Evolutionary conservation across 2,113 vertebrate species (phyloP).

Genomic region (Mirza zaza): DNA sequence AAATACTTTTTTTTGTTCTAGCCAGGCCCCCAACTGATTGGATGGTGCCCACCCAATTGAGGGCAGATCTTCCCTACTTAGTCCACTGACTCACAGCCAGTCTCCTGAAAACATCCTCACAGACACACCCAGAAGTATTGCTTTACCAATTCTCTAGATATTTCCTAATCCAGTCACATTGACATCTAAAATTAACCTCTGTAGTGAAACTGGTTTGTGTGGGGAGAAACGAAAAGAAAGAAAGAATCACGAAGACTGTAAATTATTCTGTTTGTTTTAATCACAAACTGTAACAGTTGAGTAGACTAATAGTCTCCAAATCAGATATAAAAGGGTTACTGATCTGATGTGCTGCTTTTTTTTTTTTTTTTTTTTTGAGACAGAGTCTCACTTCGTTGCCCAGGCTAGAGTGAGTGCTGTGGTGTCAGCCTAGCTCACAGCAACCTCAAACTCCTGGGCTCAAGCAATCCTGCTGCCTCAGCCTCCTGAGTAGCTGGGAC

Average conservation of each 20-base stretch:
- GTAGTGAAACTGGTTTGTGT: neutral
- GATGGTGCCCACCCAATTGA: neutral
- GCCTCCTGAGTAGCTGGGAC: no score
- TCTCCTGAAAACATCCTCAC: neutral
- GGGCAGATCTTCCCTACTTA: neutral
- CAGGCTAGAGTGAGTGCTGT: no score
- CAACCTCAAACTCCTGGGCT: no score
- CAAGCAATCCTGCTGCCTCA: no score
- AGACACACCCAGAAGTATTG: neutral
- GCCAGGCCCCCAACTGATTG: neutral
- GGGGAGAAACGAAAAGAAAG: slow-evolving; percentile 16
- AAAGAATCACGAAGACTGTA: neutral
- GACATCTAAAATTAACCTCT: neutral
- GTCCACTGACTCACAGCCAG: neutral
- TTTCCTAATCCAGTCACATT: neutral
- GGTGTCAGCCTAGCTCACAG: no score
- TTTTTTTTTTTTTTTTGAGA: no score
- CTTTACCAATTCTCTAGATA: neutral
- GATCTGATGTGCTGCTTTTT: neutral
- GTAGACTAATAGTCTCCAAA: neutral
- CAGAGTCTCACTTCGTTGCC: no score
- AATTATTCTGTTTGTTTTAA: neutral
- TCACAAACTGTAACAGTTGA: neutral
- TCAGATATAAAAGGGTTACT: neutral
- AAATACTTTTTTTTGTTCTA: neutral